These are phyloP conservation scores for Pagetopsis macropterus DNA, from an alignment of 2,797 vertebrate genomes.

Conservation along the genomic window DNA sequence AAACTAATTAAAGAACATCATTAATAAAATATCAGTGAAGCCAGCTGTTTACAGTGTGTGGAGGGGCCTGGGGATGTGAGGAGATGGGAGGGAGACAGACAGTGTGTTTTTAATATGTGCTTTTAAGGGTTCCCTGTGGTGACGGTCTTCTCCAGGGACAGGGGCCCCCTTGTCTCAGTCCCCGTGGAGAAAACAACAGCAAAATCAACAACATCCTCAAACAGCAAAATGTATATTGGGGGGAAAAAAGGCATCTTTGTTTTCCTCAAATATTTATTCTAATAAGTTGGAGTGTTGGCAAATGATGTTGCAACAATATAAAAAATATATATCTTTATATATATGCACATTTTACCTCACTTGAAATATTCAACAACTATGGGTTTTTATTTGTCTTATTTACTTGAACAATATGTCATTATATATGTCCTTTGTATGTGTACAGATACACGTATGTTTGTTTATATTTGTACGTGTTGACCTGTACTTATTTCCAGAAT, in stretches of 20 bases:
- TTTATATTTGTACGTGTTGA: not conserved
- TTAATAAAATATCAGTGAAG: slow-evolving; percentile 88
- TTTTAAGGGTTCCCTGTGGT: slow-evolving; percentile 83
- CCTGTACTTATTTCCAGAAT: not conserved
- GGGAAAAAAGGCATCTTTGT: slow-evolving; percentile 9
- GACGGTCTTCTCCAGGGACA: slow-evolving; percentile 68
- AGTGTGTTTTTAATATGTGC: slow-evolving; percentile 83
- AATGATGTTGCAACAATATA: no score
- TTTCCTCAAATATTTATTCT: slow-evolving; percentile 43
- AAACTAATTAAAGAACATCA: slow-evolving; percentile 89
- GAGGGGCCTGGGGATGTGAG: slow-evolving; percentile 75
- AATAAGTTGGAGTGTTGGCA: slow-evolving; percentile 12
- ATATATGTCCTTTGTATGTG: not conserved
- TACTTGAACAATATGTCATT: not conserved
- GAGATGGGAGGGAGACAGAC: slow-evolving; percentile 66
- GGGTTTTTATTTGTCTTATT: not conserved
- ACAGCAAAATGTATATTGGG: slow-evolving; percentile 40
- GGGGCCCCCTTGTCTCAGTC: slow-evolving; percentile 60
- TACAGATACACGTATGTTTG: not conserved
- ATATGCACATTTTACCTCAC: not conserved
- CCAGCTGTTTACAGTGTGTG: slow-evolving; percentile 85
- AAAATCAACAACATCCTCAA: slow-evolving; percentile 69
- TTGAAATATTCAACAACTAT: not conserved
- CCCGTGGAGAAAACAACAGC: slow-evolving; percentile 71
- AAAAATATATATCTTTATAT: not conserved